Base-by-base conservation (phyloP, 2,888 invertebrate species). In the Drosophila anceps region DNA sequence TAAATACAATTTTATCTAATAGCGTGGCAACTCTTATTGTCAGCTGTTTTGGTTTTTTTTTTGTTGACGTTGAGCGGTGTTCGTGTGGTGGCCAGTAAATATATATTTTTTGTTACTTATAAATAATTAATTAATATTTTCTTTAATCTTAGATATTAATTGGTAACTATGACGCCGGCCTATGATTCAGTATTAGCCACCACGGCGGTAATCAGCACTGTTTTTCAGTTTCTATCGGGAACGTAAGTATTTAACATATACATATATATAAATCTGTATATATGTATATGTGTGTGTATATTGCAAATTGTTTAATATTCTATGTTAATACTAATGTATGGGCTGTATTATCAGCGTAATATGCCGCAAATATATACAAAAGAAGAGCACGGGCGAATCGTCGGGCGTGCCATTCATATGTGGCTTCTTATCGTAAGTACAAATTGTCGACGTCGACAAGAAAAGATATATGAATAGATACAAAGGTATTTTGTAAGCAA, bases 141-240 rank as follows among this genome's bases (percentile, higher is more conserved):
- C 51, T 39, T 39, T 57, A 33, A 5, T 18, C 54, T 54, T 62
- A 69, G 43, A 46, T 55, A 44, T 5, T 39, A 51, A 35, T 44
- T 63, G 54, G 41, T n/a, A 41, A 78, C 43, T 64, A 71, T 85
- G 72, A 63, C 76, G 66, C 72, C 77, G 58, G 73, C 86, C 20
- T 86, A 86, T 43, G 92, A 91, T 68, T 79, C 92, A 10, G 48
- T 93, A 60, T 60, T 93, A 63, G 91, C 92, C 61, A 88, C 91
- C 20, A 91, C 95, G 48, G 97, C 97, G 41, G 96, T 97, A 53
- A 93, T 96, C 70, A 95, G 96, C 75, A 97, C 97, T 18, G 95
- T 97, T 80, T 93, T 96, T 71, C 97, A 97, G 91, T 98, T 97
- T 94, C 93, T 98, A 82, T 96, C 97, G 69, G 98, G 98, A 93